phyloP scores from a whole-genome alignment of 2,113 vertebrate species.

The Pelmatolapia mariae region DNA sequence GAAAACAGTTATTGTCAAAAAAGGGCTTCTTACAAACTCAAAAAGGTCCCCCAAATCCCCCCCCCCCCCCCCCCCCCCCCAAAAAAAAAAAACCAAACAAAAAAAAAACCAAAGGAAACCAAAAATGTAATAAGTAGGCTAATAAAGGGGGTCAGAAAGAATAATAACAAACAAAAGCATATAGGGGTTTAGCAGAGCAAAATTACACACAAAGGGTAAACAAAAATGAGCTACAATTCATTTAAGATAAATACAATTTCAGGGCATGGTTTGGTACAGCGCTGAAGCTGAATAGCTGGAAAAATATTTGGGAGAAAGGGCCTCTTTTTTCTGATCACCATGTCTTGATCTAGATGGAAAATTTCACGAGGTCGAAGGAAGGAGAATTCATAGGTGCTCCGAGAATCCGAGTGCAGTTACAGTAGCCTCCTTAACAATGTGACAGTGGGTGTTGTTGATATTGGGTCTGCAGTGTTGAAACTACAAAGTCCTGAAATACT shows the following conservation, averaged over 20 bases:
- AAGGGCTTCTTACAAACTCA: neutral
- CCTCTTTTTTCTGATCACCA: neutral
- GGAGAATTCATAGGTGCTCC: neutral
- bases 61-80: too few species aligned
- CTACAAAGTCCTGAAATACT: neutral
- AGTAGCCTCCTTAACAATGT: neutral
- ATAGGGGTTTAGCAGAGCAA: neutral
- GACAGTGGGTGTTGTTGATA: neutral
- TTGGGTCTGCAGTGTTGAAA: neutral
- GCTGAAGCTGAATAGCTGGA: neutral
- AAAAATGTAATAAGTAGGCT: neutral
- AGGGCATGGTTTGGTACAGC: neutral
- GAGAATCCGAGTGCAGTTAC: neutral
- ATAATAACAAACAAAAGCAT: neutral
- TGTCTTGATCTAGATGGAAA: neutral
- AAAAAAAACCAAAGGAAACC: neutral
- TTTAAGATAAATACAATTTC: neutral
- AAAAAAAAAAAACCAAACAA: too few species aligned
- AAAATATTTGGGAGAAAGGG: neutral
- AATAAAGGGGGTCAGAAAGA: neutral
- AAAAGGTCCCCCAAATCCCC: fast-evolving
- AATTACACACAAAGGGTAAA: neutral
- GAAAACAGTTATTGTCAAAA: neutral
- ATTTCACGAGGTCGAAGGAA: neutral
- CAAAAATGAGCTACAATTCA: neutral